Percentiles rank a stretch among this genome's conserved stretches.
These are phyloP conservation scores for Bucorvus abyssinicus DNA, from an alignment of 2,797 vertebrate genomes.

Conservation along the genomic window DNA sequence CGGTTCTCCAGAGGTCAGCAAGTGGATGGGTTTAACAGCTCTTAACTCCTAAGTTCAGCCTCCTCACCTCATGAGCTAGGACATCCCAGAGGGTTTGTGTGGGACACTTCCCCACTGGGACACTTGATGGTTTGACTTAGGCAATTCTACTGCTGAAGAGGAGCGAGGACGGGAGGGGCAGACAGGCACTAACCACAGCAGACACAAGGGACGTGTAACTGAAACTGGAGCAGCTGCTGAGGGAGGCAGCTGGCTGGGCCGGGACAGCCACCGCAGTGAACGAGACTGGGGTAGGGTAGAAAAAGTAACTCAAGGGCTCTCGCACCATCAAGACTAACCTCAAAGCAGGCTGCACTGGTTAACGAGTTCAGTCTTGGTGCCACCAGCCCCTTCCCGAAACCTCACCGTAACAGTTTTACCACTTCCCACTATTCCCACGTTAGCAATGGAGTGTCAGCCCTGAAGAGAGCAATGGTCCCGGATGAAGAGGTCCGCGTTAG, in stretches of 20 bases:
- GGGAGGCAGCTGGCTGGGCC: background rate
- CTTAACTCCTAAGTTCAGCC: background rate
- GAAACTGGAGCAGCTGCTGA: background rate
- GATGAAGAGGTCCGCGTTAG: conserved; percentile 29
- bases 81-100: background rate
- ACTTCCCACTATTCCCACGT: background rate
- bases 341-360: conserved; percentile 12
- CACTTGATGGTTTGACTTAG: background rate
- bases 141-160: background rate
- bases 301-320: background rate
- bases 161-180: background rate
- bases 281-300: background rate
- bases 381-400: background rate
- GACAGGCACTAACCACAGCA: background rate
- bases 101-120: background rate
- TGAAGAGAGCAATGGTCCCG: conserved; percentile 47
- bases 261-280: background rate
- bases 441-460: conserved; percentile 42
- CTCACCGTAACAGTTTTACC: background rate
- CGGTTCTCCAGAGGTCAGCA: background rate
- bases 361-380: background rate
- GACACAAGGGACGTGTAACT: background rate
- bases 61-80: background rate
- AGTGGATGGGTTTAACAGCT: background rate
- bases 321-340: background rate